Base-by-base conservation (phyloP, 1,140 invertebrate genomes). In the Drosophila tropicalis region DNA sequence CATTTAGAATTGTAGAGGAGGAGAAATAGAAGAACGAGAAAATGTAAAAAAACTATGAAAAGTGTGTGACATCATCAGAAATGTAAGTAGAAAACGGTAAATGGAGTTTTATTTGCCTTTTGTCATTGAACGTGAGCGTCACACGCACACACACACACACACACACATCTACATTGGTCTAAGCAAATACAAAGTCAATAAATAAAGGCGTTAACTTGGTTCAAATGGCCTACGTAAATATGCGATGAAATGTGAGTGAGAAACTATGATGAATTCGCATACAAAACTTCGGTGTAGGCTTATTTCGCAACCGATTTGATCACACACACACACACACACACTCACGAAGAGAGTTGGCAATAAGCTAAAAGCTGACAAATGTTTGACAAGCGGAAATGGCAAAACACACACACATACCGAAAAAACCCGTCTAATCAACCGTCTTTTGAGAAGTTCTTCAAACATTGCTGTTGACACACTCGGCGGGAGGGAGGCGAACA, bases 361-460 rank as follows among this genome's bases (percentile, higher is more conserved):
- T 86, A 87, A 86, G 83, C 83, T 87, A 86, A 86, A 83, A 86
- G 83, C 83, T 81, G 69, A 86, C 83, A 87, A 87, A 86, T 87
- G 83, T 86, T 82, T 86, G 83, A 86, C 83, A 86, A 87, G 83
- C 83, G 83, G 83, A 86, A 86, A 83, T 86, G 79, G 78, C 79
- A 58, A 74, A 68, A 67, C 74, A 66, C 9, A 36, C 10, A 67
- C 65, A 77, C 51, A 65, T 44, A 47, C 61, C 39, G 69, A 56
- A 73, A 68, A 64, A 41, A 57, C 67, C 60, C 66, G 57, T 40
- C 47, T 3, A 67, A n/a, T 7, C 22, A 17, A 51, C 44, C 44
- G 22, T 51, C 44, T 51, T 29, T 51, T 51, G 44, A 51, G 44
- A 22, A 51, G 44, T 51, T 51, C 44, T 51, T 51, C 17, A 51